These are phyloP conservation scores for Rhamphomyia laevipes DNA, from an alignment of 2,888 invertebrate species.

Conservation along the genomic window DNA sequence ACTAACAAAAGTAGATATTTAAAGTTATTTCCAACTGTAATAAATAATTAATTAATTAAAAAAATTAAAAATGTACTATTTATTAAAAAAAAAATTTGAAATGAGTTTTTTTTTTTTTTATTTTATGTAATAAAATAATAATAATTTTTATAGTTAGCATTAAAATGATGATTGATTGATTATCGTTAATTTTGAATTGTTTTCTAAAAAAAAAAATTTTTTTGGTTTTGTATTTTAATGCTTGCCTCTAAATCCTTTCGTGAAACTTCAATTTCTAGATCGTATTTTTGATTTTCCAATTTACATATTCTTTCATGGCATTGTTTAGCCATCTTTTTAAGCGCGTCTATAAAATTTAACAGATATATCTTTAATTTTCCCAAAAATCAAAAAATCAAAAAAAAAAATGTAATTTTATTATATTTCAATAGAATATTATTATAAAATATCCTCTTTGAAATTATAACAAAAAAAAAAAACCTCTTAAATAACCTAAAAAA, in stretches of 20 bases:
- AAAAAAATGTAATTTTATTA: slow-evolving; percentile 12
- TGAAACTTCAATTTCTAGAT: slow-evolving; percentile 93
- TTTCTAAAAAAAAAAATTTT: too few relatives aligned
- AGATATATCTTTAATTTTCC: not conserved
- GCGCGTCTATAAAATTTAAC: slow-evolving; percentile 25
- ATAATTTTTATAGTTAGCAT: not conserved
- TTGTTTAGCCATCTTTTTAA: slow-evolving; percentile 31
- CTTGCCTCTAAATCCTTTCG: slow-evolving; percentile 93
- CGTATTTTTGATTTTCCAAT: slow-evolving; percentile 68
- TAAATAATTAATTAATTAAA: too few relatives aligned
- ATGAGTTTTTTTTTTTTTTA: slow-evolving; percentile 1
- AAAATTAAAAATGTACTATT: too few relatives aligned
- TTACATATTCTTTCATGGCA: slow-evolving; percentile 33
- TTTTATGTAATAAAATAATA: slow-evolving; percentile 6
- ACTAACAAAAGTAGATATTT: too few relatives aligned
- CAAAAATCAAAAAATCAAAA: not conserved
- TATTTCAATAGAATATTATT: too few relatives aligned
- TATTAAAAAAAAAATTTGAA: too few relatives aligned
- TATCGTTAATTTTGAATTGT: too few relatives aligned
- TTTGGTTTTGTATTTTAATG: slow-evolving; percentile 16
- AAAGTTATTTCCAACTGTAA: too few relatives aligned
- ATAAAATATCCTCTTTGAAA: too few relatives aligned
- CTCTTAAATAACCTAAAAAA: too few relatives aligned
- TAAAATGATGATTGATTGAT: too few relatives aligned
- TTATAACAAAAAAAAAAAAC: slow-evolving; percentile 10